These are phyloP conservation scores for Aphrocallistes beatrix DNA, from an alignment of 37 sponge, comb jelly and placozoan genomes.

Conservation along the genomic window DNA sequence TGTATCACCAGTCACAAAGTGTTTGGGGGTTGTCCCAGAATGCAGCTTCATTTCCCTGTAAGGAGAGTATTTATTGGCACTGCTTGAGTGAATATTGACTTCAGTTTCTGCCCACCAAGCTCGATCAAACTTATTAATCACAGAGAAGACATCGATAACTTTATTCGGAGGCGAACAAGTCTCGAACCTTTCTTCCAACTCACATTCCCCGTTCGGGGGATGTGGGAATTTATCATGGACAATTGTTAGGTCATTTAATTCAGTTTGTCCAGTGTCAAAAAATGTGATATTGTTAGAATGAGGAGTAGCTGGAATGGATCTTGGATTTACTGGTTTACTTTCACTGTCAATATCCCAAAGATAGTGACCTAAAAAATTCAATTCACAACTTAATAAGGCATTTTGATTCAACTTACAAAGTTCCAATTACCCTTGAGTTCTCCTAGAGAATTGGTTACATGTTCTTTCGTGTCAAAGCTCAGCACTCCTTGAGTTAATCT, in stretches of 20 bases:
- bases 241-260: not conserved
- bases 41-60: not conserved
- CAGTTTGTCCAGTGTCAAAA: not conserved
- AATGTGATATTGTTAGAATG: not conserved
- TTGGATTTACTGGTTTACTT: not conserved
- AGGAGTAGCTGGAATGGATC: not conserved
- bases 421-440: not conserved
- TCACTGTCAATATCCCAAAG: not conserved
- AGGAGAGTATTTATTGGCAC: not conserved
- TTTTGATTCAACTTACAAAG: not conserved
- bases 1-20: not conserved
- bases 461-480: not conserved
- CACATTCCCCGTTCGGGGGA: not conserved
- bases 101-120: slow-evolving; percentile 11
- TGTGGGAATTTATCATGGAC: not conserved
- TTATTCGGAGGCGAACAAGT: not conserved
- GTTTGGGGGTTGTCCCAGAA: not conserved
- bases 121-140: not conserved
- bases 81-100: not conserved
- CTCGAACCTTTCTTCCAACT: not conserved
- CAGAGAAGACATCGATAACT: not conserved
- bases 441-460: not conserved
- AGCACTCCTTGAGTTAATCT: not conserved
- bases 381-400: not conserved
- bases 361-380: not conserved